Evolutionary conservation across 2,797 vertebrate genomes (phyloP), one percentile per base, ranked within the genome.

Genomic region (Sebastes iracundus): DNA sequence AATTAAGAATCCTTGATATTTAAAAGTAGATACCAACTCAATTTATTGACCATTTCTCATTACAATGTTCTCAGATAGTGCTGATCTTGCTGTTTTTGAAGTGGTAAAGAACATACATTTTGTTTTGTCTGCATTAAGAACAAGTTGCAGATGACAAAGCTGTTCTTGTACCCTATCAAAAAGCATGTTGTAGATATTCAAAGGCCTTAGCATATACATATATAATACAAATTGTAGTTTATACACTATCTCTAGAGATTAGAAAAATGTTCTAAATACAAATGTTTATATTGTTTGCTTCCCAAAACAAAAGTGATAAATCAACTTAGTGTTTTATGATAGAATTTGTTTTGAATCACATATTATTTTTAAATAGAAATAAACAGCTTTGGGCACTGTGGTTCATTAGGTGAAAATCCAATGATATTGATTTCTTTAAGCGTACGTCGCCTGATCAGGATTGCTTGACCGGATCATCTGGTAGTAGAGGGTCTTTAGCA

Each of bases 401-500:
- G 13, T 62, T 23, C 67, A 65, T 72, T 30, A 53, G 72, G 77
- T 71, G 49, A 81, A 49, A 69, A 82, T 71, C 62, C 91, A 81
- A 92, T 89, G 86, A 87, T 85, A 93, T 90, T 89, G 86, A 90
- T 92, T 92, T 91, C 77, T 88, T 91, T 87, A 91, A 90, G 84
- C 73, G 1, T 77, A 59, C 81, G 60, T 59, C 81, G 88, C 73
- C 89, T 81, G 80, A 87, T 86, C 22, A 86, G 83, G 88, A 93
- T 91, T 85, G 77, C 63, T 80, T 77, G 80, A 80, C 65, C n/a
- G 62, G 90, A 90, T 95, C 89, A 93, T 91, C 90, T 85, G 80
- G 72, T 84, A 28, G 66, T 81, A 84, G 93, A 92, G 91, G 92
- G 90, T 95, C 95, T 95, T 95, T 91, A 91, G 91, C 94, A 95